Percentiles rank a stretch among this genome's conserved stretches.
Evolutionary conservation across 2,797 vertebrate species (phyloP).

Genomic region (Pipistrellus kuhlii): DNA sequence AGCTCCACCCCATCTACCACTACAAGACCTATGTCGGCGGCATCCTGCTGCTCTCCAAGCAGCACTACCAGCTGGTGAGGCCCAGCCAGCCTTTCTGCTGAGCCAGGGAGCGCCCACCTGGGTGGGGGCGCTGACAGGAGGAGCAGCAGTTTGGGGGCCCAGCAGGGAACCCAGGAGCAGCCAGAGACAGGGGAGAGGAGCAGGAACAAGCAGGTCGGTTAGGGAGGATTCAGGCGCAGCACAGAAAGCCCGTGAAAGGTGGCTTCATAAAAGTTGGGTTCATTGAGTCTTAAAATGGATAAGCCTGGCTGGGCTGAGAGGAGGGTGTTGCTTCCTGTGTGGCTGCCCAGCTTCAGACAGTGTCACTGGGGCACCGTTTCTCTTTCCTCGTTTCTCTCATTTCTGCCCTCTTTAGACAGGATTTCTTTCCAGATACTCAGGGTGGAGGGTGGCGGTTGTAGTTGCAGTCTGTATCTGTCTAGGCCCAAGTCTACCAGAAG

Average conservation of each 20-base stretch:
- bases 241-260: rapidly evolving
- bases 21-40: constrained; percentile 98
- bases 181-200: background rate
- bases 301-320: background rate
- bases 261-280: background rate
- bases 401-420: background rate
- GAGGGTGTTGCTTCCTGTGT: background rate
- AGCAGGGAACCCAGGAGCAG: background rate
- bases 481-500: background rate
- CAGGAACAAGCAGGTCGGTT: background rate
- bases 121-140: background rate
- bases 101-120: background rate
- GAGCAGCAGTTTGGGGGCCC: background rate
- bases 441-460: background rate
- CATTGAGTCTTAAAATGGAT: background rate
- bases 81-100: background rate
- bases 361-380: background rate
- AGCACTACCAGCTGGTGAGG: constrained; percentile 94
- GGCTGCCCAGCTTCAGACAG: background rate
- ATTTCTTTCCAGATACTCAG: background rate
- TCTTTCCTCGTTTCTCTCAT: background rate
- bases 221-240: background rate
- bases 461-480: background rate
- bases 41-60: constrained; percentile 97
- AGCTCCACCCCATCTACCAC: constrained; percentile 98